Conservation (phyloP, 1,140 invertebrate species). For the Leptinotarsa texana region DNA sequence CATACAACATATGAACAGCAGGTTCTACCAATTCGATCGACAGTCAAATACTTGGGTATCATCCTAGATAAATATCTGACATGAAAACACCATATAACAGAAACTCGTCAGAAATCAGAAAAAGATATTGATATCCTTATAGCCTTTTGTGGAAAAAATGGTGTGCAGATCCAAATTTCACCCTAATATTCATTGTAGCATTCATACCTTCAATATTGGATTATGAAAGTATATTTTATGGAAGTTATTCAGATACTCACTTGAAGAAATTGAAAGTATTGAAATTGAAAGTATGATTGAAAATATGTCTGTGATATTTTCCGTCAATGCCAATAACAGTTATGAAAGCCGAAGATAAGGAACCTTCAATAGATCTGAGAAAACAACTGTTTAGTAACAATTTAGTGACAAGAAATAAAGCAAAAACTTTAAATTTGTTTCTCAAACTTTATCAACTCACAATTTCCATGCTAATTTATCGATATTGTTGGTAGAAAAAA, state of each 20-base stretch:
- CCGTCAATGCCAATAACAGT: not conserved
- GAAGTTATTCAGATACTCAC: not conserved
- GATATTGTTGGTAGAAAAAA: not conserved
- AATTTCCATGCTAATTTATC: not conserved
- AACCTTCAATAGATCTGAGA: not conserved
- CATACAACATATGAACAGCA: not conserved
- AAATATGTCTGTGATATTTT: not conserved
- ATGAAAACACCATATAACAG: not conserved
- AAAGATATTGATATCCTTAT: not conserved
- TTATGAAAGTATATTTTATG: slow-evolving; percentile 4
- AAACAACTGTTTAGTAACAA: not conserved
- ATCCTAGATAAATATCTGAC: not conserved
- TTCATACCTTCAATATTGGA: not conserved
- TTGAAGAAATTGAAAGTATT: not conserved
- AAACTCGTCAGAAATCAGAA: not conserved
- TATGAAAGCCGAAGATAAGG: not conserved
- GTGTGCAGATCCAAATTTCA: not conserved
- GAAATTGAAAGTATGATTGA: not conserved
- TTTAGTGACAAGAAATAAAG: not conserved
- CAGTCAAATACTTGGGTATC: not conserved
- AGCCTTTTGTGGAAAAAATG: slow-evolving; percentile 2
- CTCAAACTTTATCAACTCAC: not conserved
- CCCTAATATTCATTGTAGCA: not conserved
- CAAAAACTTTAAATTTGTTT: not conserved
- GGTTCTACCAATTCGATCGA: not conserved